Evolutionary conservation across 1,140 invertebrate species (phyloP), one percentile per base, ranked within the genome.

Genomic region (Venustaconcha ellipsiformis): DNA sequence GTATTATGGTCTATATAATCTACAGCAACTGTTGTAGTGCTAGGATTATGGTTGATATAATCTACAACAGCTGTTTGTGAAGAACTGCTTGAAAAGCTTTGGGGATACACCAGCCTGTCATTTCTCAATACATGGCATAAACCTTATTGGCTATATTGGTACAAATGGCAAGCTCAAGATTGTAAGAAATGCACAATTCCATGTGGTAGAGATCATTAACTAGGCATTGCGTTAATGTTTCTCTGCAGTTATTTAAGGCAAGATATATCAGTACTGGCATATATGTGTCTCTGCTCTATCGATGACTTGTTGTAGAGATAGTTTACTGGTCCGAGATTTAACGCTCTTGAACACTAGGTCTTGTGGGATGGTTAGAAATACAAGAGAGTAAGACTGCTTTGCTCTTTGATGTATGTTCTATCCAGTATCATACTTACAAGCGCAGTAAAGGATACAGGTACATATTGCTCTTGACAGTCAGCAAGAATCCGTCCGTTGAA

Each of bases 191-290:
- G 57, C 57, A 71, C 13, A 71, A 18, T 0, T 58, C 59, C 17
- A 20, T 62, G 18, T 62, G 14, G 56, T 62, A 37, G 20, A 71
- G 37, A 20, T 12, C 48, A 37, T 71, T 23, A 59, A 70, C 26
- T 14, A 62, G n/a, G 17, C 56, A 18, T 56, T 37, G 30, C 23
- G 74, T 74, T 17, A 70, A 12, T n/a, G 79, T 80, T 64, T 67
- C 37, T 30, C 60, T 20, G 37, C 62, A 1, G 18, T 63, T 23
- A 20, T 62, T 62, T 20, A 71, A 62, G 17, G 37, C 57, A 62
- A 71, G 56, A 57, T 71, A 71, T 11, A 71, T 30, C 20, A 23
- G 23, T 62, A 2, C 4, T 17, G 70, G 57, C 23, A 58, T 64
- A 26, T 71, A 57, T 62, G 57, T 8, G 37, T 71, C 70, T 48